Conservation (phyloP, 1,140 invertebrate species). For the Bombyx mori region DNA sequence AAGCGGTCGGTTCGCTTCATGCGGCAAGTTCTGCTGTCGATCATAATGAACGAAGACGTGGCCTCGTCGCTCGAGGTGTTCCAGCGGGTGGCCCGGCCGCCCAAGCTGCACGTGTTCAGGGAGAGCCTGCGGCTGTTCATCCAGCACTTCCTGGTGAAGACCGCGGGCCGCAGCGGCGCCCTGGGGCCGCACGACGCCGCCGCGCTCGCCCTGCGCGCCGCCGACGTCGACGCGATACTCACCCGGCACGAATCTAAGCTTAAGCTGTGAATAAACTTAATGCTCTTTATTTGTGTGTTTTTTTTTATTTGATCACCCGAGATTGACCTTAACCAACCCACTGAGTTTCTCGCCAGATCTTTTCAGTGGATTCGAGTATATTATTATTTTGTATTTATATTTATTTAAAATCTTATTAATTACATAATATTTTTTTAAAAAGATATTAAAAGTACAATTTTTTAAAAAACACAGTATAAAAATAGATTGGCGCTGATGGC, state of each 20-base stretch:
- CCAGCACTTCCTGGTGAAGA: constrained; percentile 82
- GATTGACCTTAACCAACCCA: too few relatives aligned
- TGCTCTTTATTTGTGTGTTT: constrained; percentile 4
- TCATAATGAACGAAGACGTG: constrained; percentile 76
- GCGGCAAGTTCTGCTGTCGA: constrained; percentile 78
- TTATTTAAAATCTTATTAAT: too few relatives aligned
- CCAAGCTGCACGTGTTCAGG: constrained; percentile 79
- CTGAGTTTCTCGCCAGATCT: too few relatives aligned
- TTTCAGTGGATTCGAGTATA: too few relatives aligned
- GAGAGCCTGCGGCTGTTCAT: constrained; percentile 86
- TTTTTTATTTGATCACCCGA: neutral
- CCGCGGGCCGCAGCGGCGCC: constrained; percentile 62
- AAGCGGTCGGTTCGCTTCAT: constrained; percentile 79
- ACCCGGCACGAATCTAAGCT: constrained; percentile 49
- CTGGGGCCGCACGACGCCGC: constrained; percentile 66
- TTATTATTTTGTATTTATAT: too few relatives aligned
- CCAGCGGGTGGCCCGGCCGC: constrained; percentile 74
- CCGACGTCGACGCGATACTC: constrained; percentile 73
- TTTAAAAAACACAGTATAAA: too few relatives aligned
- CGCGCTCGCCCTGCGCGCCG: constrained; percentile 68
- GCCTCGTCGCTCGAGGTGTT: constrained; percentile 77
- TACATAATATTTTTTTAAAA: too few relatives aligned
- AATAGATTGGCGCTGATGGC: too few relatives aligned
- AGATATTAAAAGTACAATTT: too few relatives aligned
- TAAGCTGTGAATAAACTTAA: constrained; percentile 35